Conservation (phyloP, 2,888 invertebrate species). For the Diploptera punctata region DNA sequence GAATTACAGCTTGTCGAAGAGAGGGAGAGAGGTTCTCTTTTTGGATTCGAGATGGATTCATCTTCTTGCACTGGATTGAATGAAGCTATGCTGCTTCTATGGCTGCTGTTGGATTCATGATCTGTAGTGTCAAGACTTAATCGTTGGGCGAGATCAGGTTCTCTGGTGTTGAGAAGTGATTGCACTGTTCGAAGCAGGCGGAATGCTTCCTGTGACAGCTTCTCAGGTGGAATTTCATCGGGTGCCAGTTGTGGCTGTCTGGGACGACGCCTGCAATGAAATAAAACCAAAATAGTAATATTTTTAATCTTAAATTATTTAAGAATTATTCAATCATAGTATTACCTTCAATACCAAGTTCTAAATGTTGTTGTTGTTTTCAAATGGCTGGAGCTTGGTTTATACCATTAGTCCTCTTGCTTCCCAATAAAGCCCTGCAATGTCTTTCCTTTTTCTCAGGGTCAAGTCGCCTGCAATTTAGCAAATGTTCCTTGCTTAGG, state of each 20-base stretch:
- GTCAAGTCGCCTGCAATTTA: too few species aligned
- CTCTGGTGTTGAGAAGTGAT: constrained; percentile 67
- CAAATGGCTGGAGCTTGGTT: too few species aligned
- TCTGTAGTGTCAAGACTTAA: constrained; percentile 8
- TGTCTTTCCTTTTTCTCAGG: too few species aligned
- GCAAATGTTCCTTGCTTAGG: too few species aligned
- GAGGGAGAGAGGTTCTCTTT: constrained; percentile 7
- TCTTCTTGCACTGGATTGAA: not conserved
- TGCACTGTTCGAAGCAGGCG: constrained; percentile 67
- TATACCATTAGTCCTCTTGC: too few species aligned
- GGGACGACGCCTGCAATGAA: constrained; percentile 41
- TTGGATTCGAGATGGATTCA: not conserved
- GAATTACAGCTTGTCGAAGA: not conserved
- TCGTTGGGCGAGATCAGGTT: constrained; percentile 62
- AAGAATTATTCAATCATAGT: too few species aligned
- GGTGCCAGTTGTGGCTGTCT: constrained; percentile 48
- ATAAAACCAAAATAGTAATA: not conserved
- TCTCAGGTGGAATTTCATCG: constrained; percentile 65
- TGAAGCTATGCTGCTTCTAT: not conserved
- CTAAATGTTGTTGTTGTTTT: too few species aligned
- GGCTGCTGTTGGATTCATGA: constrained; percentile 8
- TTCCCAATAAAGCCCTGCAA: too few species aligned
- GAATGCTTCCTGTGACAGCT: constrained; percentile 70
- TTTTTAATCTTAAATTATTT: too few species aligned
- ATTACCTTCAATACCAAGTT: too few species aligned